Base-by-base conservation (phyloP, 2,888 invertebrate genomes). In the Automeris io region DNA sequence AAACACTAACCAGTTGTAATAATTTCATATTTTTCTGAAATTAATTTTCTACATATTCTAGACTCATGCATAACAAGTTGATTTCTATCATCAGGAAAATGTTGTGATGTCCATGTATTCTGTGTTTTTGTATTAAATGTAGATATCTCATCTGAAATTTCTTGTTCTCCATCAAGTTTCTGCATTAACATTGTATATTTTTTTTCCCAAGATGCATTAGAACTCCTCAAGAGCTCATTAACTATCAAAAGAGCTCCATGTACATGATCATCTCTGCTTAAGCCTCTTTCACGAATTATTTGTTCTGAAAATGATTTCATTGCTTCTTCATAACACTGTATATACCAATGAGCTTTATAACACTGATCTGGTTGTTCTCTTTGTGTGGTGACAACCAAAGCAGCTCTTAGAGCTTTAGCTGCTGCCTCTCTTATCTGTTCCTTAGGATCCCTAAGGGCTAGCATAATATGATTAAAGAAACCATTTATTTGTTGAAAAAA, bases 401-500 rank as follows among this genome's bases (percentile, higher is more conserved):
- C 98, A 22, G 98, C 97, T 50, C 98, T 88, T 11, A 99, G 75
- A 0, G 99, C 97, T 58, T 96, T 95, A 0, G 96, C 96, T 1
- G 97, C 97, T 4, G 94, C 94, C 72, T 98, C 96, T 33, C 99
- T 88, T 40, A 99, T 95, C 11, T 92, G 91, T 2, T 96, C 92
- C 78, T 97, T 98, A 0, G 95, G 92, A 79, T 98, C 98, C 53
- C 95, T 89, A 18, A 98, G 91, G 0, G 96, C 96, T 70, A 93
- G 92, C 70, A 97, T 95, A 37, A 98, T 96, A 35, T 95, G 91
- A 49, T 96, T 96, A 61, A 98, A 97, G 72, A 97, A 96, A 16
- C 92, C 92, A 35, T 94, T 92, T 2, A 96, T 94, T 77, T 96
- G 95, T 72, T 96, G 96, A 67, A 94, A 99, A 75, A 99, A 99